Conservation (phyloP, 2,888 invertebrate genomes). For the Agrilus mali region DNA sequence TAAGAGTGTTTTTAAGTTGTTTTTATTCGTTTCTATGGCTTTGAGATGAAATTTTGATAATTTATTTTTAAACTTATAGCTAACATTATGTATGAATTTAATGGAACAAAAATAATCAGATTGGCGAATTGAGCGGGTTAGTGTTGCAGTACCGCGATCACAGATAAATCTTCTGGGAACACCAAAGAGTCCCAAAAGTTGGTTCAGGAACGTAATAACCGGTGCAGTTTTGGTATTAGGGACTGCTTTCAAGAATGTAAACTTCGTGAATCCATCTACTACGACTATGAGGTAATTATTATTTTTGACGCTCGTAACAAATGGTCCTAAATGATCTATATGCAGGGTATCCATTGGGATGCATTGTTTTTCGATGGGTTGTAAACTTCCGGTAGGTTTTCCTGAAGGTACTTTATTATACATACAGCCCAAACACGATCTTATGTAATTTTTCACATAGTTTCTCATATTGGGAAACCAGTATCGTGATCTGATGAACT, state of each 20-base stretch:
- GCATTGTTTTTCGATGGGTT: conserved; percentile 25
- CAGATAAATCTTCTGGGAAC: conserved; percentile 14
- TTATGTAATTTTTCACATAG: not conserved
- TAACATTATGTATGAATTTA: too few relatives aligned
- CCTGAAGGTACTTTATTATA: conserved; percentile 22
- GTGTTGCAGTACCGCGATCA: too few relatives aligned
- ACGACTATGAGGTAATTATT: conserved; percentile 23
- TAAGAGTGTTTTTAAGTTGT: too few relatives aligned
- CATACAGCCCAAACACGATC: conserved; percentile 25
- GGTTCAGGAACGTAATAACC: conserved; percentile 2
- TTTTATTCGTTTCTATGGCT: too few relatives aligned
- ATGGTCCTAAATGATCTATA: conserved; percentile 29
- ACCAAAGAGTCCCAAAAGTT: conserved; percentile 16
- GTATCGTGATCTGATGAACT: too few relatives aligned
- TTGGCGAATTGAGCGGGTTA: too few relatives aligned
- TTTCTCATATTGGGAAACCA: too few relatives aligned
- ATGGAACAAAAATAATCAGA: too few relatives aligned
- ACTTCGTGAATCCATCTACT: conserved; percentile 28
- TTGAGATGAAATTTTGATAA: too few relatives aligned
- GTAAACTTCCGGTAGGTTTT: conserved; percentile 21
- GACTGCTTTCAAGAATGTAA: conserved; percentile 21
- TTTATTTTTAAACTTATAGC: too few relatives aligned
- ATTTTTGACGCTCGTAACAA: conserved; percentile 19
- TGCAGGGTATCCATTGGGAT: conserved; percentile 29
- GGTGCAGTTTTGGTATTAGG: conserved; percentile 14